phyloP scores from a whole-genome alignment of 2,888 invertebrate species.

The Eristalis arbustorum region DNA sequence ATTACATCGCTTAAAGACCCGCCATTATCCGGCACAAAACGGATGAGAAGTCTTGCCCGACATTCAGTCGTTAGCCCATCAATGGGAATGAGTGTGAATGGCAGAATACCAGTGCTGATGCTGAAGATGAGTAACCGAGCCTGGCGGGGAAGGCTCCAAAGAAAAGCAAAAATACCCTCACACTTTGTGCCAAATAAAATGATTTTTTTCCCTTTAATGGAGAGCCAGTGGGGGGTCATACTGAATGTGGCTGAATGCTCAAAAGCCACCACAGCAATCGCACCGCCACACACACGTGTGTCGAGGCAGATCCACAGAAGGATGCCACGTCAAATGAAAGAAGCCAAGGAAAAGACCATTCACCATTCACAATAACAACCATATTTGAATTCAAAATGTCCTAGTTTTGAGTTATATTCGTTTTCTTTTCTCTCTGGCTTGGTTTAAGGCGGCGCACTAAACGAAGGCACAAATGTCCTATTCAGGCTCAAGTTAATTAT shows the following conservation, averaged over 20 bases:
- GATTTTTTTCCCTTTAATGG: conserved; percentile 48
- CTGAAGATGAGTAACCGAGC: conserved; percentile 3
- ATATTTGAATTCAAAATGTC: conserved; percentile 56
- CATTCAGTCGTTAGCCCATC: conserved; percentile 36
- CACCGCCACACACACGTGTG: conserved; percentile 13
- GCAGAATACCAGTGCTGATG: conserved; percentile 11
- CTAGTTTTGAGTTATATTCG: conserved; percentile 34
- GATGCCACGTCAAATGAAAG: conserved; percentile 18
- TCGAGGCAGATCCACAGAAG: neutral
- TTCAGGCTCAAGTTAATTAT: conserved; percentile 61
- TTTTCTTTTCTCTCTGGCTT: neutral
- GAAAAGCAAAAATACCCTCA: neutral
- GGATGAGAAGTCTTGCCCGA: conserved; percentile 13
- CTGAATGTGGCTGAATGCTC: conserved; percentile 40
- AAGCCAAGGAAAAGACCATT: conserved; percentile 32
- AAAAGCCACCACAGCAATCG: conserved; percentile 23
- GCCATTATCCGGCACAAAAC: conserved; percentile 21
- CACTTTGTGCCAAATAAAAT: conserved; percentile 49
- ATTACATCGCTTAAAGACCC: conserved; percentile 22
- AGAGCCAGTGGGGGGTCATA: conserved; percentile 40
- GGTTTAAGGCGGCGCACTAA: conserved; percentile 37
- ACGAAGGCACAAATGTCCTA: conserved; percentile 47
- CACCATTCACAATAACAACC: conserved; percentile 12
- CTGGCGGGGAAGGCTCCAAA: neutral
- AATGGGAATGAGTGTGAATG: conserved; percentile 16